Base-by-base conservation (phyloP, 1,140 invertebrate species). In the Atta colombica region DNA sequence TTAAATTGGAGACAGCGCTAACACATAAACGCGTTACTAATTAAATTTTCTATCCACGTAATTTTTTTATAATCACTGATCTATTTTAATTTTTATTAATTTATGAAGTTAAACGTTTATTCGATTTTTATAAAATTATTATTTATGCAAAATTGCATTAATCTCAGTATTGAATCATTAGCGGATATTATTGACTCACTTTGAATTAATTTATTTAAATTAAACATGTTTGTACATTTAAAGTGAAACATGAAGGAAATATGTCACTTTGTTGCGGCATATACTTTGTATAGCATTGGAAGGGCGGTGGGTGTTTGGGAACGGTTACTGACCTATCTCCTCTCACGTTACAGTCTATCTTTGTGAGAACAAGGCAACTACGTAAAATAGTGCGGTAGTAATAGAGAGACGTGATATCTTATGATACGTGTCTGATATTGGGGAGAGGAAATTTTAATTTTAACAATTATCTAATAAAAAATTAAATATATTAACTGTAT, bases 301-400 rank as follows among this genome's bases (percentile, higher is more conserved):
- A 69, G 66, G 87, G 66, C 35, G 58, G 53, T 58, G 60, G 53
- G n/a, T 63, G 69, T 58, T 68, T 28, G 66, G 69, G 8, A 35
- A 72, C 28, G 71, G 78, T 88, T 88, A 58, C 86, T 84, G 86
- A 88, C 86, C 87, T 88, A 85, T 51, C 86, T 75, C 61, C 39
- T 61, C 74, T 81, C 69, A 68, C 58, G 74, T 72, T 61, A 61
- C 60, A n/a, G 55, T 53, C 49, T 58, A 80, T 87, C 51, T 80
- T 28, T 25, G 49, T 66, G 39, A 81, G 66, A 65, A 77, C 55
- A 45, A 63, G 49, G 8, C 25, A 75, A 58, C 6, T 53, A 25
- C 58, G 63, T 21, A 65, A 89, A 89, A 87, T 69, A 63, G 55
- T n/a, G 31, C 1, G 3, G 14, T 21, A 39, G 25, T 49, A 51